These are phyloP conservation scores for Monochamus saltuarius DNA, from an alignment of 1,140 invertebrate genomes.

Conservation along the genomic window DNA sequence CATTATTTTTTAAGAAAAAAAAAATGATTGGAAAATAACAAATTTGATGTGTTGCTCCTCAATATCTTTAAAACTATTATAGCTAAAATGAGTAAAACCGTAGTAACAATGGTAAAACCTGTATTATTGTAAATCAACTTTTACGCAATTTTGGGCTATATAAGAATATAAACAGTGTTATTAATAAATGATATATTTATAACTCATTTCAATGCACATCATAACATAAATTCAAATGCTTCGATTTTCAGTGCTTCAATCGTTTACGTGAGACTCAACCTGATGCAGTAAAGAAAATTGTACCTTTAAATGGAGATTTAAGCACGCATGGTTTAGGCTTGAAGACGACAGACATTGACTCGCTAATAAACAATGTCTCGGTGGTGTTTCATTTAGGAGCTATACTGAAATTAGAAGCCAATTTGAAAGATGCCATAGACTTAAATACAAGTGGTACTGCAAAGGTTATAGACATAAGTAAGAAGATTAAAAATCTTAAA, in stretches of 20 bases:
- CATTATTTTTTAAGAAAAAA: too few species aligned
- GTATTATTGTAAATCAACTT: too few species aligned
- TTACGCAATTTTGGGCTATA: too few species aligned
- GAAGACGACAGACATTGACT: conserved; percentile 54
- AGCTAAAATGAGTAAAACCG: too few species aligned
- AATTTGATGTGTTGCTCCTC: too few species aligned
- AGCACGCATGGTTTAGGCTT: conserved; percentile 57
- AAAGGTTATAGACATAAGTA: conserved; percentile 62
- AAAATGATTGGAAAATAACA: too few species aligned
- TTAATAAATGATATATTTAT: too few species aligned
- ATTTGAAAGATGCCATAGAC: conserved; percentile 64
- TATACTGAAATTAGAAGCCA: conserved; percentile 72
- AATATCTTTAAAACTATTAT: too few species aligned
- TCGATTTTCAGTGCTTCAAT: conserved; percentile 52
- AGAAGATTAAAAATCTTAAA: conserved; percentile 61
- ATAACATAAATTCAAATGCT: too few species aligned
- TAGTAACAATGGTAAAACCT: too few species aligned
- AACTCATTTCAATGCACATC: too few species aligned
- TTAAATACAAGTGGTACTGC: conserved; percentile 68
- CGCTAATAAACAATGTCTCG: conserved; percentile 61
- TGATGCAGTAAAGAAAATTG: conserved; percentile 62
- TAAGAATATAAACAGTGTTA: too few species aligned
- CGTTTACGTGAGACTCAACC: conserved; percentile 53
- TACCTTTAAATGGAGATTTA: conserved; percentile 53
- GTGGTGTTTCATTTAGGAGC: conserved; percentile 90